Base-by-base conservation (phyloP, 2,888 invertebrate genomes). In the Itoplectis maculator region DNA sequence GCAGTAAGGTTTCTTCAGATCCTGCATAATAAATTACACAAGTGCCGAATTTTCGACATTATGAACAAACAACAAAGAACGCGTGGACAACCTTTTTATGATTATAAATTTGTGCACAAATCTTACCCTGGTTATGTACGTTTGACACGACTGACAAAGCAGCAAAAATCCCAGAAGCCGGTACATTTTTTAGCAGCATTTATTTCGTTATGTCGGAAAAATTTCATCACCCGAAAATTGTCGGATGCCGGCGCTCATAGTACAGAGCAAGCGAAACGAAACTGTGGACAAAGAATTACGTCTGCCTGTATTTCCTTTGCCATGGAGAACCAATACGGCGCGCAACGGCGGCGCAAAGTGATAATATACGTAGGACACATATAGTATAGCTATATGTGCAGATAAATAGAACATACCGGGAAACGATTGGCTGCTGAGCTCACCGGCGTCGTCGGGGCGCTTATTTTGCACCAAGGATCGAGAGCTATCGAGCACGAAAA, bases 1-100 rank as follows among this genome's bases (percentile, higher is more conserved):
- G 82, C 84, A 84, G 37, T 72, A 70, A 65, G 42, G 65, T 29
- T 61, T 72, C 13, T 51, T 18, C 2, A 49, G n/a, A n/a, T n/a
- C n/a, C n/a, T n/a, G n/a, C n/a, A n/a, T n/a, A n/a, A n/a, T n/a
- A n/a, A n/a, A n/a, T n/a, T n/a, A n/a, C n/a, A n/a, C n/a, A n/a
- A n/a, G n/a, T n/a, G n/a, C n/a, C n/a, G n/a, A n/a, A n/a, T n/a
- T n/a, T n/a, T n/a, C n/a, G n/a, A n/a, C n/a, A n/a, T n/a, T n/a
- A n/a, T n/a, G n/a, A n/a, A n/a, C n/a, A n/a, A n/a, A 3, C 29
- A 29, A 29, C 29, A 29, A 29, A 29, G 29, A n/a, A 29, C 29
- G 29, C 5, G 29, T 29, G 2, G 29, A 29, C 29, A 5, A 29
- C 29, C 3, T 29, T 29, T 18, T 15, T 51, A 2, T 9, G 9